Percentiles rank a stretch among this genome's conserved stretches.
These are phyloP conservation scores for Gortyna flavago DNA, from an alignment of 2,888 invertebrate genomes.

Conservation along the genomic window DNA sequence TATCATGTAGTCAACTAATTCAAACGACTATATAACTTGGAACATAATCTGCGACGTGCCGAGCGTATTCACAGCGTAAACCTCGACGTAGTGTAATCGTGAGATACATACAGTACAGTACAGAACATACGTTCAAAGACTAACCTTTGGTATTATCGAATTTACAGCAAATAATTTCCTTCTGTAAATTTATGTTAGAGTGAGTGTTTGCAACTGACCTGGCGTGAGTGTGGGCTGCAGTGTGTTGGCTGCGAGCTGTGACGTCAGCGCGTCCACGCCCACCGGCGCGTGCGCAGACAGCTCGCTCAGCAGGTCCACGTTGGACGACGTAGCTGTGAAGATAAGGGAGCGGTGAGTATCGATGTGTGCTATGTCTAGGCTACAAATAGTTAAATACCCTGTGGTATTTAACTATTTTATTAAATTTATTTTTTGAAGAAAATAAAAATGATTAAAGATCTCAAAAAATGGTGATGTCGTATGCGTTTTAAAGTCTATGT, in stretches of 20 bases:
- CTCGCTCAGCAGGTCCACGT: constrained; percentile 81
- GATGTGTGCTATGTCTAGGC: too few relatives aligned
- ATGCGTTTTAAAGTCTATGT: neutral
- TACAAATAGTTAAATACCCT: too few relatives aligned
- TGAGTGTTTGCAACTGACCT: constrained; percentile 62
- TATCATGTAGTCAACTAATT: too few relatives aligned
- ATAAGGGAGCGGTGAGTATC: neutral
- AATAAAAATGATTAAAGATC: neutral
- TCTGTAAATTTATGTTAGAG: neutral
- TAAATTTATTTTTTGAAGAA: neutral
- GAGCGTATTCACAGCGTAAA: neutral
- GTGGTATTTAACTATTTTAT: too few relatives aligned
- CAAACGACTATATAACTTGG: neutral
- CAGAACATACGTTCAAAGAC: too few relatives aligned
- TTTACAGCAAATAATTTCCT: neutral
- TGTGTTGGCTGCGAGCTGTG: constrained; percentile 69
- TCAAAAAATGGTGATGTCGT: neutral
- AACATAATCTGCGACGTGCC: neutral
- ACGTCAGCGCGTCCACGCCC: constrained; percentile 58
- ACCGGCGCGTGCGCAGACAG: constrained; percentile 57
- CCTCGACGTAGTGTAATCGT: neutral
- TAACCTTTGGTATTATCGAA: neutral
- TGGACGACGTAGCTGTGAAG: constrained; percentile 74
- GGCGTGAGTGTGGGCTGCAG: constrained; percentile 72
- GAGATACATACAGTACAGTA: neutral